Evolutionary conservation across 2,888 invertebrate species (phyloP).

Genomic region (Agonum fuliginosum): DNA sequence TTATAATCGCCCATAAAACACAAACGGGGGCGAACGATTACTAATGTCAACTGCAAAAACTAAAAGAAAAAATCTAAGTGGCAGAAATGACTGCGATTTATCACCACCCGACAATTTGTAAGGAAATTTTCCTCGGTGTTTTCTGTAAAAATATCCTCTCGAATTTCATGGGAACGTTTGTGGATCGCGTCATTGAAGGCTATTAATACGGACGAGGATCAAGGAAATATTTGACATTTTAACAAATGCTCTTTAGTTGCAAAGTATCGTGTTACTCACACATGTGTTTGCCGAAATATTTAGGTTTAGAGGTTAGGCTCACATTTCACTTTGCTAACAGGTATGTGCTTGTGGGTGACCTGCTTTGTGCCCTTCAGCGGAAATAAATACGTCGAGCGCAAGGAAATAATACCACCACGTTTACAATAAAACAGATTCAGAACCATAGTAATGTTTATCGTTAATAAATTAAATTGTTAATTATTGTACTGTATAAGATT

Average conservation of each 20-base stretch:
- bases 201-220: background rate
- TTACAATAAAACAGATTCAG: too few species aligned
- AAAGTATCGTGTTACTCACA: conserved; percentile 22
- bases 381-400: background rate
- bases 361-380: background rate
- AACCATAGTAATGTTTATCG: too few species aligned
- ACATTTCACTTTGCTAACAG: background rate
- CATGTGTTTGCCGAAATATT: conserved; percentile 4
- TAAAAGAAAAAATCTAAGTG: conserved; percentile 22
- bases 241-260: conserved; percentile 7
- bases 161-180: background rate
- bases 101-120: too few species aligned
- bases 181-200: background rate
- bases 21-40: conserved; percentile 37
- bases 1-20: conserved; percentile 55
- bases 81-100: too few species aligned
- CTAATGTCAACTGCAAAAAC: conserved; percentile 41
- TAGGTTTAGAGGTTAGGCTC: background rate
- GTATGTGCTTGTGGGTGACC: background rate
- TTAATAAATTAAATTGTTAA: too few species aligned
- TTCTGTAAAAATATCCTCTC: background rate
- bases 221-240: conserved; percentile 28
- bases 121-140: background rate
- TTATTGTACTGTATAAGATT: too few species aligned
- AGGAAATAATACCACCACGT: too few species aligned